phyloP scores from a whole-genome alignment of 2,797 vertebrate genomes.

The Acanthornis magna region DNA sequence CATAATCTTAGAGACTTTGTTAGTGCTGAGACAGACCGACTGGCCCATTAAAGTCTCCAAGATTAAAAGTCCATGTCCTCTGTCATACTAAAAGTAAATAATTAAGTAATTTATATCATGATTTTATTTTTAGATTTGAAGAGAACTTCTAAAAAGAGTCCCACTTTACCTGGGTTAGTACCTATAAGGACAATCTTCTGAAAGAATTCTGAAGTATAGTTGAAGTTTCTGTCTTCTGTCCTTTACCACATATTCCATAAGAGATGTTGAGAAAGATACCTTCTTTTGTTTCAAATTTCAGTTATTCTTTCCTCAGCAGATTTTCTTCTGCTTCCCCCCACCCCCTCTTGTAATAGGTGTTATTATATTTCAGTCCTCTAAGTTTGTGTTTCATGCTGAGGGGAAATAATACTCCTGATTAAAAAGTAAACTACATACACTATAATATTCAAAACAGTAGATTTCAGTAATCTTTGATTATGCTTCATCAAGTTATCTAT shows the following conservation, averaged over 20 bases:
- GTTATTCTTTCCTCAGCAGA: not conserved
- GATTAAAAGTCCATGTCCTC: not conserved
- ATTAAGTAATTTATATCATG: not conserved
- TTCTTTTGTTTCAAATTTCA: slow-evolving; percentile 40
- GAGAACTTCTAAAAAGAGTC: not conserved
- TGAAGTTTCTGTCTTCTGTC: slow-evolving; percentile 12
- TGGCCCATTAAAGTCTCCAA: not conserved
- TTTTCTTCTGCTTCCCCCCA: not conserved
- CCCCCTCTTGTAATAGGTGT: not conserved
- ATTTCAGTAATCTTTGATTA: slow-evolving; percentile 25
- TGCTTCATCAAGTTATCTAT: not conserved
- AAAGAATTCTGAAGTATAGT: not conserved
- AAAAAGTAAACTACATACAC: slow-evolving; percentile 4
- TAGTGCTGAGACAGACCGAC: not conserved
- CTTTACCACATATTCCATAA: slow-evolving; percentile 12
- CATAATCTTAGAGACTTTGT: not conserved
- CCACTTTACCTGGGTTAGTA: not conserved
- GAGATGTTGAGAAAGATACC: not conserved
- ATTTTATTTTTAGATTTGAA: slow-evolving; percentile 50
- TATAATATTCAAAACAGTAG: not conserved
- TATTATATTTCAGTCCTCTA: not conserved
- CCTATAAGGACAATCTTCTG: not conserved
- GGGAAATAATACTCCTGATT: not conserved
- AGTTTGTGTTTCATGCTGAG: not conserved
- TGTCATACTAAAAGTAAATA: slow-evolving; percentile 10